Evolutionary conservation across 1,140 invertebrate genomes (phyloP), one percentile per base, ranked within the genome.

Genomic region (Euwallacea fornicatus): DNA sequence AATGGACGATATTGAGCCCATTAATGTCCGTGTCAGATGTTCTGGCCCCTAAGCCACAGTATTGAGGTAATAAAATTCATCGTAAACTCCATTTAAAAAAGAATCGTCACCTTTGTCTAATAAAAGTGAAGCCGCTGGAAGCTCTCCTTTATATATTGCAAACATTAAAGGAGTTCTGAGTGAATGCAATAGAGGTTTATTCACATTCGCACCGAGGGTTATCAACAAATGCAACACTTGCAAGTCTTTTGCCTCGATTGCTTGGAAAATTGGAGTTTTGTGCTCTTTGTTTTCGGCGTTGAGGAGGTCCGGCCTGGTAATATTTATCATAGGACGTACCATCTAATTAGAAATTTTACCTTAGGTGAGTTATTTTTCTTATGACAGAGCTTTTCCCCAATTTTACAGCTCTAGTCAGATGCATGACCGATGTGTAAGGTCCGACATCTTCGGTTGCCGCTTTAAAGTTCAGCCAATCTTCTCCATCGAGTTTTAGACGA

Each of bases 1-100:
- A 83, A 76, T 87, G 85, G 58, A 86, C 76, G 2, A 81, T 74
- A 10, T 81, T 82, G 0, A 85, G 77, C 13, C 71, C 73, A 47
- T 75, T 75, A 46, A 72, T 72, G 58, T 75, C 73, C 33, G 7
- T 58, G 42, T 47, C 42, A 42, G 8, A 55, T 43, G 62, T 64
- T 16, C 69, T 33, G 4, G 73, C 73, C 10, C 71, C 71, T 73
- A 43, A 46, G 9, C 6, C 8, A 53, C 2, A 16, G 15, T 61
- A 50, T 8, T 21, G 33, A 33, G 54, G 16, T 15, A 50, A 42
- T 42, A 33, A 54, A 65, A 33, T 53, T 75, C 15, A 72, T 42
- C 55, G n/a, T 11, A 58, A 59, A 11, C 54, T 33, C 4, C 1
- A 33, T 33, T 33, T n/a, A n/a, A n/a, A 42, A 7, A 13, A n/a